These are phyloP conservation scores for Cacoxenus indagator DNA, from an alignment of 2,888 invertebrate species.

Conservation along the genomic window DNA sequence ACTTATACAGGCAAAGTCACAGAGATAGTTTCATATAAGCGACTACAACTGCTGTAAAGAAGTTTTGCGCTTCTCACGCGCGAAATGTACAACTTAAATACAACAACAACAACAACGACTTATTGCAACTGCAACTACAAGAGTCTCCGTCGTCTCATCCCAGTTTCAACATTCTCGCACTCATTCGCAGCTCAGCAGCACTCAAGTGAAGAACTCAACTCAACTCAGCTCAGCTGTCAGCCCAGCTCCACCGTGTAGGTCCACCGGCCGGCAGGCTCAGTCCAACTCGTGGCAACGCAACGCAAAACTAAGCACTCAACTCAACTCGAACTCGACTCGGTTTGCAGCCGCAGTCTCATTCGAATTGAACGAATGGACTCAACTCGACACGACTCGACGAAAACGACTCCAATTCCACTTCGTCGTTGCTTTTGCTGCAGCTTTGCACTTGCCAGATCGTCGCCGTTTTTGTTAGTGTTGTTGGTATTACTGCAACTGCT, in stretches of 20 bases:
- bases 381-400: background rate
- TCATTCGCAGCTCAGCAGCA: slow-evolving; percentile 9
- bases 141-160: slow-evolving; percentile 1
- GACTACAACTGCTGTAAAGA: slow-evolving; percentile 29
- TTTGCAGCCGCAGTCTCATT: too few relatives aligned
- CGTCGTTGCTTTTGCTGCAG: slow-evolving; percentile 11
- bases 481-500: background rate
- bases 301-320: background rate
- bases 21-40: background rate
- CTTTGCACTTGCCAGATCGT: slow-evolving; percentile 51
- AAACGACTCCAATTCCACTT: slow-evolving; percentile 12
- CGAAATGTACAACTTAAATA: slow-evolving; percentile 18
- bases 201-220: background rate
- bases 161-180: slow-evolving; percentile 7
- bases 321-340: background rate
- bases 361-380: background rate
- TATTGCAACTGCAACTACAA: slow-evolving; percentile 7
- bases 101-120: slow-evolving; percentile 33
- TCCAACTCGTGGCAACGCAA: background rate
- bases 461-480: slow-evolving; percentile 39
- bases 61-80: slow-evolving; percentile 29
- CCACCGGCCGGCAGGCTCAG: background rate
- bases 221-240: background rate
- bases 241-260: background rate
- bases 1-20: slow-evolving; percentile 11